phyloP scores from a whole-genome alignment of 2,888 invertebrate genomes.

The Crematogaster levior region DNA sequence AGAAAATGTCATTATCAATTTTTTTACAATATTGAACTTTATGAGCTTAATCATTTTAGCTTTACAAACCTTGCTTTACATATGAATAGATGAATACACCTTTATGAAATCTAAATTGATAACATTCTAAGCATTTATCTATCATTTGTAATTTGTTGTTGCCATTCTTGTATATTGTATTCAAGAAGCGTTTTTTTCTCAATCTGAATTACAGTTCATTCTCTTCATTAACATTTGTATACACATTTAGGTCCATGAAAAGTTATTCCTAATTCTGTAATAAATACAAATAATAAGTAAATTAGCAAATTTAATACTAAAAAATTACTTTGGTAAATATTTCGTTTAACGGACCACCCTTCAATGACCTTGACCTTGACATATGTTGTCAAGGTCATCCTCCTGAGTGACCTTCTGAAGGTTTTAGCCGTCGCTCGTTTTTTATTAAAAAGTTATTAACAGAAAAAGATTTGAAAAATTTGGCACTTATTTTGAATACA shows the following conservation, averaged over 20 bases:
- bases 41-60: not conserved
- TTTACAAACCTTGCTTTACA: not conserved
- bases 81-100: not conserved
- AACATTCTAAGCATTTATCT: conserved; percentile 5
- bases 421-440: no score
- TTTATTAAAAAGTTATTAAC: no score
- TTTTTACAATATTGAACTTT: not conserved
- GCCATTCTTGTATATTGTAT: not conserved
- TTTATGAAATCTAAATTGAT: not conserved
- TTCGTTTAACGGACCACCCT: no score
- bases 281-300: conserved; percentile 17
- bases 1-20: not conserved
- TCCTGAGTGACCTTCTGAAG: no score
- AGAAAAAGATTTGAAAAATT: no score
- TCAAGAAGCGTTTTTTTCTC: not conserved
- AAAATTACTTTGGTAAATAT: not conserved
- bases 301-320: not conserved
- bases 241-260: conserved; percentile 62
- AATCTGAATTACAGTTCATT: conserved; percentile 2
- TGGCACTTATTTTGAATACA: no score
- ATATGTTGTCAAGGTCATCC: no score
- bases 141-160: conserved; percentile 6
- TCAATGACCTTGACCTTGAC: no score
- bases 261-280: conserved; percentile 63
- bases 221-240: conserved; percentile 61